Evolutionary conservation across 2,797 vertebrate species (phyloP), one percentile per base, ranked within the genome.

Genomic region (Danio choprae): DNA sequence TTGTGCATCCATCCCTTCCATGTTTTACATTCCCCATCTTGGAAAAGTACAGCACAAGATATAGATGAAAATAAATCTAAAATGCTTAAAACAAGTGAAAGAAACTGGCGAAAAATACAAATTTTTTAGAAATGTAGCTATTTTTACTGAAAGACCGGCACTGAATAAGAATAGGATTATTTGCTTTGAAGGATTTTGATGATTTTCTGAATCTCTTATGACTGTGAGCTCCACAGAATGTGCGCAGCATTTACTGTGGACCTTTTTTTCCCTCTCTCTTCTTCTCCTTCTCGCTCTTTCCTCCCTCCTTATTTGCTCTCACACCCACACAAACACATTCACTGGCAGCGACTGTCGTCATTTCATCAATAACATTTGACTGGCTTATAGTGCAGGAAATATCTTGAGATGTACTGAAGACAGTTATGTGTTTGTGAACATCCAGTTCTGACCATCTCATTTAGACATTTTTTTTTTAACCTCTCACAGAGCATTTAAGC

Each of bases 291-390:
- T 71, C 43, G 5, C 81, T 63, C 20, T 22, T 60, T 55, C 41
- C 58, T 18, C 36, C 71, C 56, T 63, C 44, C 48, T 67, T 58
- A 64, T 58, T 67, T 20, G 60, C 76, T 79, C 68, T 77, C 67
- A 83, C 86, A 79, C 85, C 80, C 83, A 84, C 85, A 84, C 85
- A 84, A 77, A 72, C 79, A 79, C 82, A 79, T 74, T 82, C 80
- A 56, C 73, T 82, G 63, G 72, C 80, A 73, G 63, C 13, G 74
- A 75, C 53, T 76, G 56, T 75, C 74, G 79, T 81, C 74, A 79
- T 85, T 81, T 68, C 75, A 51, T 81, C 70, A 44, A 74, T 79
- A 75, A 56, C 64, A 72, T 79, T 83, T 79, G 67, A 62, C 73
- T 72, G 62, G 65, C 64, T 74, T 65, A 62, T 74, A 83, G 79